Percentiles rank a stretch among this genome's conserved stretches.
phyloP scores from a whole-genome alignment of 2,797 vertebrate genomes.

The Enteromius afrohamiltoni region DNA sequence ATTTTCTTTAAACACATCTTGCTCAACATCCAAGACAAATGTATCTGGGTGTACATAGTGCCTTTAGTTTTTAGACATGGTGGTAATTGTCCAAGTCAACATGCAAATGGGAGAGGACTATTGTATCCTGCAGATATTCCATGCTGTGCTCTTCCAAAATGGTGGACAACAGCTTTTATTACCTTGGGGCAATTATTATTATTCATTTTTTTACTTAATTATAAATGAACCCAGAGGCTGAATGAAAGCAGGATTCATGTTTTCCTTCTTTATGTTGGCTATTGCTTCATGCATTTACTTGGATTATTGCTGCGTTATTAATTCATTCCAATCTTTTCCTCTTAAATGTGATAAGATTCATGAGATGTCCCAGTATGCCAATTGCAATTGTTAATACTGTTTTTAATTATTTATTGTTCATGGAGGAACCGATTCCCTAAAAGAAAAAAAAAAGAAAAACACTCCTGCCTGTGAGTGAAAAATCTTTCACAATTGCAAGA shows the following conservation, averaged over 20 bases:
- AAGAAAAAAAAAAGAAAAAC: no score
- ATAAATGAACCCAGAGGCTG: slow-evolving; percentile 21
- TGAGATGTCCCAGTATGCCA: background rate
- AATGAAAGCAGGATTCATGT: slow-evolving; percentile 4
- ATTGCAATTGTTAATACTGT: no score
- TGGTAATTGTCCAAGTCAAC: background rate
- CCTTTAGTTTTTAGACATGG: background rate
- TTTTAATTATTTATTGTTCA: background rate
- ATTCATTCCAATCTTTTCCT: background rate
- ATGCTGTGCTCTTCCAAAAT: background rate
- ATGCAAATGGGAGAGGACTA: background rate
- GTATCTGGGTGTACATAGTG: slow-evolving; percentile 11
- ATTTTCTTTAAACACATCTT: background rate
- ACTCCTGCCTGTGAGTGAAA: no score
- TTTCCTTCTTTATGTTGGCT: background rate
- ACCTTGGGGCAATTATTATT: background rate
- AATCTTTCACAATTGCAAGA: background rate
- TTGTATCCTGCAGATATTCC: background rate
- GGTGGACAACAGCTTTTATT: slow-evolving; percentile 23
- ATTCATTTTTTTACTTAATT: background rate
- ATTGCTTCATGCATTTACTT: background rate
- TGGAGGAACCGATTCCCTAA: background rate
- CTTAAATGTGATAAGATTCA: background rate
- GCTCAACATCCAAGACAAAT: background rate
- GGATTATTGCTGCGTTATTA: background rate